Evolutionary conservation across 1,140 invertebrate species (phyloP).

Genomic region (Drosophila sucinea): DNA sequence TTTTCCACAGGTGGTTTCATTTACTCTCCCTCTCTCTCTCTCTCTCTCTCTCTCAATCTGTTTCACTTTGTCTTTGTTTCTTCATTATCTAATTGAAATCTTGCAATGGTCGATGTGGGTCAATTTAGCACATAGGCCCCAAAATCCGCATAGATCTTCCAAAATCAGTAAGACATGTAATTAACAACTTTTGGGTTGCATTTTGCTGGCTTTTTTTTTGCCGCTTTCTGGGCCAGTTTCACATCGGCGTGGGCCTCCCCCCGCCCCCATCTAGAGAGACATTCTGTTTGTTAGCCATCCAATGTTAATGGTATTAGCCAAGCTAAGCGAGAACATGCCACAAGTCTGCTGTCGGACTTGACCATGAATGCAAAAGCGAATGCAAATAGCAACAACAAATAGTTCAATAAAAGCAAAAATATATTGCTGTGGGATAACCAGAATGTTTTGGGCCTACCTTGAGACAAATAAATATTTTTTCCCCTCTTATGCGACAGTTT

Average conservation of each 20-base stretch:
- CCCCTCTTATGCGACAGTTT: no score
- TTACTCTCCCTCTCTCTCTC: neutral
- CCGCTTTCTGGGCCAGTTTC: neutral
- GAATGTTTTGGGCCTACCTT: no score
- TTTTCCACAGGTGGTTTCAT: neutral
- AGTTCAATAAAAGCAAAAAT: conserved; percentile 1
- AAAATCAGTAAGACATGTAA: conserved; percentile 7
- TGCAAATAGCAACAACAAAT: neutral
- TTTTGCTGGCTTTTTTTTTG: conserved; percentile 1
- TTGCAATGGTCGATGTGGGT: neutral
- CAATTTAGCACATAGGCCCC: conserved; percentile 13
- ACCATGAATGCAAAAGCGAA: conserved; percentile 18
- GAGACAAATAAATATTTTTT: no score
- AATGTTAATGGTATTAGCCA: conserved; percentile 63
- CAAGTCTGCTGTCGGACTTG: conserved; percentile 33
- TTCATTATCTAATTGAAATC: conserved; percentile 32
- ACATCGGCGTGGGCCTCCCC: neutral
- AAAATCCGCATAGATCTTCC: conserved; percentile 12
- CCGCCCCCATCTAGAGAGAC: neutral
- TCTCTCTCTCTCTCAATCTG: neutral
- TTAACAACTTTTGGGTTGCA: conserved; percentile 12
- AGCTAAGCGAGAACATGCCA: conserved; percentile 39
- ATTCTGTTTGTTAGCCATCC: conserved; percentile 44
- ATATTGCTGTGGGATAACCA: neutral
- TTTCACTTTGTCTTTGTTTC: conserved; percentile 9